phyloP scores from a whole-genome alignment of 1,140 invertebrate genomes.

The Drosophila busckii region DNA sequence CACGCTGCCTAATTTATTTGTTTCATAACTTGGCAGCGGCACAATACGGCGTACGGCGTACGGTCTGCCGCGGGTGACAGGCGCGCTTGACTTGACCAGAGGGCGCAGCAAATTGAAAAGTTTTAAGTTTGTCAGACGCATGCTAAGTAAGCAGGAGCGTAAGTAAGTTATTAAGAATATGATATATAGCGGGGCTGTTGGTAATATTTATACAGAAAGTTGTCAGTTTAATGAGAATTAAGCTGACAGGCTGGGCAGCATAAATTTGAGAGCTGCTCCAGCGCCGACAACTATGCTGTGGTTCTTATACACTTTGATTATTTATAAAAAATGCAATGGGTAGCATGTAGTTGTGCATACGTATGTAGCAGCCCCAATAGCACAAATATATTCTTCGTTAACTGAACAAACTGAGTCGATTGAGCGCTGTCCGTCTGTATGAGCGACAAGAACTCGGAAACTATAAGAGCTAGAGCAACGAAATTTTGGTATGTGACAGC shows the following conservation, averaged over 20 bases:
- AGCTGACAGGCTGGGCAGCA: constrained; percentile 40
- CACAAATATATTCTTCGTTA: too few relatives aligned
- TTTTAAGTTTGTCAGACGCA: constrained; percentile 61
- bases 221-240: constrained; percentile 44
- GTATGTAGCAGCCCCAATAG: constrained; percentile 9
- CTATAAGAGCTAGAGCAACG: too few relatives aligned
- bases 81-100: not conserved
- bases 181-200: too few relatives aligned
- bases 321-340: too few relatives aligned
- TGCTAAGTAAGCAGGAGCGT: constrained; percentile 33
- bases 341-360: too few relatives aligned
- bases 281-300: constrained; percentile 73
- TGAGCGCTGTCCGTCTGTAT: too few relatives aligned
- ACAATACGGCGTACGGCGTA: too few relatives aligned
- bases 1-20: constrained; percentile 67
- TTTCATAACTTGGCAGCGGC: constrained; percentile 52
- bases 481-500: too few relatives aligned
- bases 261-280: constrained; percentile 68
- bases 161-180: constrained; percentile 51
- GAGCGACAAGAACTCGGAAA: too few relatives aligned
- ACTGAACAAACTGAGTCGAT: too few relatives aligned
- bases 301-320: constrained; percentile 58
- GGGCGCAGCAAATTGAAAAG: constrained; percentile 59
- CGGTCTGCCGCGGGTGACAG: too few relatives aligned
- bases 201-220: too few relatives aligned